These are phyloP conservation scores for Eristalinus aeneus DNA, from an alignment of 2,888 invertebrate species.

Conservation along the genomic window DNA sequence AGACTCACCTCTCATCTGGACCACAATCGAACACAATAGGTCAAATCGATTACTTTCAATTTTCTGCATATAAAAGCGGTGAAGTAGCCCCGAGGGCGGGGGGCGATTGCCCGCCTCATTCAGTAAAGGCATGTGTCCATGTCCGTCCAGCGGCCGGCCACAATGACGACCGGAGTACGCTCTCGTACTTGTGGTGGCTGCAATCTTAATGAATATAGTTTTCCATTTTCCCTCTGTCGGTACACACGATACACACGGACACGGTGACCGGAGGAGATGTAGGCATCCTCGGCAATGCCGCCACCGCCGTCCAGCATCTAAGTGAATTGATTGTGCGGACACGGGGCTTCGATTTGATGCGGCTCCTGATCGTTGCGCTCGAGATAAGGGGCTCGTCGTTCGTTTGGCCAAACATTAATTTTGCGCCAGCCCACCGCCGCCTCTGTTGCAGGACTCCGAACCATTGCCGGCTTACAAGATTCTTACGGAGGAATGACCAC, in stretches of 20 bases:
- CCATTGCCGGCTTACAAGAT: slow-evolving; percentile 41
- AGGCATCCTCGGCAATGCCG: not conserved
- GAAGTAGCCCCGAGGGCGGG: slow-evolving; percentile 32
- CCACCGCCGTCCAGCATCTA: slow-evolving; percentile 24
- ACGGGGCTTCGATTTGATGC: slow-evolving; percentile 66
- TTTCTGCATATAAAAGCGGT: slow-evolving; percentile 64
- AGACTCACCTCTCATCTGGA: slow-evolving; percentile 46
- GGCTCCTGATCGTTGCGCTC: slow-evolving; percentile 64
- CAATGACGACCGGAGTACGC: slow-evolving; percentile 10
- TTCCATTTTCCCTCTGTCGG: slow-evolving; percentile 59
- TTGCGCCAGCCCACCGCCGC: slow-evolving; percentile 29
- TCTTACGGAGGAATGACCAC: slow-evolving; percentile 44
- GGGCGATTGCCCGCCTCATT: not conserved
- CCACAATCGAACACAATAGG: slow-evolving; percentile 68
- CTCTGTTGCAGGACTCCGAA: not conserved
- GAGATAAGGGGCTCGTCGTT: slow-evolving; percentile 64
- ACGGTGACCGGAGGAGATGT: not conserved
- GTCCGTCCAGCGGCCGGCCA: slow-evolving; percentile 23
- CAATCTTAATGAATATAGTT: slow-evolving; percentile 68
- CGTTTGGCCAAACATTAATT: slow-evolving; percentile 62
- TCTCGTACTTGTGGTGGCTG: slow-evolving; percentile 43
- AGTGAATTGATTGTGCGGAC: slow-evolving; percentile 69
- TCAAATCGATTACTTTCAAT: slow-evolving; percentile 71
- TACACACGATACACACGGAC: slow-evolving; percentile 10
- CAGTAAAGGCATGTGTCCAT: slow-evolving; percentile 33